These are phyloP conservation scores for Lepisosteus oculatus DNA, from an alignment of 2,113 vertebrate species.

Conservation along the genomic window DNA sequence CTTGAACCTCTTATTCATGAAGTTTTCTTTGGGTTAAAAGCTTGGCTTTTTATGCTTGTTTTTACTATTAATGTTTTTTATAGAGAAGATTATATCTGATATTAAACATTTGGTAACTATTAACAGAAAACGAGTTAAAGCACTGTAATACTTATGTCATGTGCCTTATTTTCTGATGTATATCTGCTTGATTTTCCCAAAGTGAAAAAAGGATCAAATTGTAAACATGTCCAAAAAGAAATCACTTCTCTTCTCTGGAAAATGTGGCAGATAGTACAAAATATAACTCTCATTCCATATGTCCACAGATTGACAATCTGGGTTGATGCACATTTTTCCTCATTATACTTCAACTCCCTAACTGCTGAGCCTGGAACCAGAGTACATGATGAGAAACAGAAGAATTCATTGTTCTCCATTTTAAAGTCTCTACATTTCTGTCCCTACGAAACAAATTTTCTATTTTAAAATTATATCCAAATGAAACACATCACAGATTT, in stretches of 20 bases:
- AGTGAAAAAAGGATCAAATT: slow-evolving; percentile 62
- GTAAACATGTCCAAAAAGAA: slow-evolving; percentile 49
- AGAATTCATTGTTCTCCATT: too few relatives aligned
- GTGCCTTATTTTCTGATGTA: slow-evolving; percentile 50
- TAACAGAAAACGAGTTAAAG: slow-evolving; percentile 33
- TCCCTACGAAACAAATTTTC: too few relatives aligned
- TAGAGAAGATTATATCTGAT: slow-evolving; percentile 42
- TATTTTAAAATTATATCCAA: too few relatives aligned
- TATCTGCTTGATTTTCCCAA: slow-evolving; percentile 51
- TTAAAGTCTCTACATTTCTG: too few relatives aligned
- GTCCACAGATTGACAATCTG: not conserved
- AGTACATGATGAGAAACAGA: too few relatives aligned
- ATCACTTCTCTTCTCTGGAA: too few relatives aligned
- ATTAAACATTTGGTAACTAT: slow-evolving; percentile 52
- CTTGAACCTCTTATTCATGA: slow-evolving; percentile 28
- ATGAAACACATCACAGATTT: too few relatives aligned
- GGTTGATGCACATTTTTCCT: too few relatives aligned
- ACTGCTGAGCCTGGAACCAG: too few relatives aligned
- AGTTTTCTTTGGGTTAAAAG: slow-evolving; percentile 37
- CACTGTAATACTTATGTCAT: slow-evolving; percentile 53
- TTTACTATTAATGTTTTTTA: slow-evolving; percentile 18
- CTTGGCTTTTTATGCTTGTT: not conserved
- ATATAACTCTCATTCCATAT: not conserved
- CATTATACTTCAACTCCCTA: too few relatives aligned
- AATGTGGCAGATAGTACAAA: too few relatives aligned